Base-by-base conservation (phyloP, 2,797 vertebrate species). In the Acrocephalus scirpaceus region DNA sequence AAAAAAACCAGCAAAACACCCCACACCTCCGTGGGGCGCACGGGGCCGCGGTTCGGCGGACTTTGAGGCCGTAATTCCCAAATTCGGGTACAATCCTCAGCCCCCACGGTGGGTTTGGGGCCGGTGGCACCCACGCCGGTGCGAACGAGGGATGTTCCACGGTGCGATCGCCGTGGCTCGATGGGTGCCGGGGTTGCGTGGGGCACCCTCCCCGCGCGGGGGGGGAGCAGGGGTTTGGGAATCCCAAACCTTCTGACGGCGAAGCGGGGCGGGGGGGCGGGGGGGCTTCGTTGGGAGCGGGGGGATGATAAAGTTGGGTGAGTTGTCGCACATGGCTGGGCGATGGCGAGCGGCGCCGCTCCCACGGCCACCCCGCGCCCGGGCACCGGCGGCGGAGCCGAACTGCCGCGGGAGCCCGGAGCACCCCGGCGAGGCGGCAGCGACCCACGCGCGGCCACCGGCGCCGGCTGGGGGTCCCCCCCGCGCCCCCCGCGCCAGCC, bases 261-360 rank as follows among this genome's bases (percentile, higher is more conserved):
- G 40, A 51, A 51, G 38, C 22, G 26, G 32, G 34, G n/a, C 71
- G 15, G 32, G 44, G 26, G 32, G 34, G n/a, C 71, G 15, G 32
- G 44, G 18, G 30, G 62, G 54, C 9, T 5, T 45, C 61, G 32
- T 15, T 15, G 53, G n/a, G 10, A 9, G 62, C 20, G 29, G 11
- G 23, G 58, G 50, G 50, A 16, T 19, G 25, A 81, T 74, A 82
- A 88, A 83, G 47, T 89, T 89, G 71, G 57, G 75, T 38, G 72
- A 81, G 86, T 90, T 88, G 88, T 73, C 75, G 86, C 90, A 86
- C 77, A 84, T 57, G 85, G 88, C 74, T 94, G 76, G 34, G 84
- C 75, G 81, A 72, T 45, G 51, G 84, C 65, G 75, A 85, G 87
- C 78, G 64, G 78, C 54, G 57, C 88, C 93, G 75, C 80, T 88